phyloP scores from a whole-genome alignment of 2,797 vertebrate genomes.

The Spea hammondii region DNA sequence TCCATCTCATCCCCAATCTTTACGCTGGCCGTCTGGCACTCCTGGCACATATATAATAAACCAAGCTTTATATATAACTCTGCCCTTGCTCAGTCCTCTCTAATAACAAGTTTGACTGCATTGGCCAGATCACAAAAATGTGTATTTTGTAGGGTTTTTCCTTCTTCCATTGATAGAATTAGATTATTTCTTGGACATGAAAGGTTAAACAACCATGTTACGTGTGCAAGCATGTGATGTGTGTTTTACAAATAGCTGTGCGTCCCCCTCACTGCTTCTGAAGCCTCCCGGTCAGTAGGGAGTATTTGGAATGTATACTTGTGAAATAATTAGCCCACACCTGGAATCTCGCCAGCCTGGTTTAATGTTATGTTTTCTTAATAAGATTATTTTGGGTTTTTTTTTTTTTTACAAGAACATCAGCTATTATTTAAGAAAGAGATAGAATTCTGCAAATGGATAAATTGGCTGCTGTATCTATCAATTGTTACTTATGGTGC shows the following conservation, averaged over 20 bases:
- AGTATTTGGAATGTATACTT: slow-evolving; percentile 60
- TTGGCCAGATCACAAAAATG: too few species aligned
- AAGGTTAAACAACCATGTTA: not conserved
- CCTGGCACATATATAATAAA: too few species aligned
- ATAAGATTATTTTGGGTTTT: slow-evolving; percentile 41
- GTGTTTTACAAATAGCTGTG: slow-evolving; percentile 4
- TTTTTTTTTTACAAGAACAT: slow-evolving; percentile 55
- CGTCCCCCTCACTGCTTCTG: slow-evolving; percentile 48
- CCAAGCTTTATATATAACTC: too few species aligned
- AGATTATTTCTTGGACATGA: not conserved
- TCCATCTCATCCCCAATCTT: too few species aligned
- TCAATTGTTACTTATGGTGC: slow-evolving; percentile 59
- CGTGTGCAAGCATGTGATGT: not conserved
- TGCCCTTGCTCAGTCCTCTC: too few species aligned
- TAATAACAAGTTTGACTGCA: too few species aligned
- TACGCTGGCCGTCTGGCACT: too few species aligned
- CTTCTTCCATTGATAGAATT: too few species aligned
- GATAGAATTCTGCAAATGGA: slow-evolving; percentile 50
- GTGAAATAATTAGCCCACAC: slow-evolving; percentile 52
- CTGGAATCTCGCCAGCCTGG: slow-evolving; percentile 49
- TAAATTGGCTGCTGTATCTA: slow-evolving; percentile 58
- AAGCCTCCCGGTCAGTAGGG: slow-evolving; percentile 64
- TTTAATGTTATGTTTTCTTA: slow-evolving; percentile 57
- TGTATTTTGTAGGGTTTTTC: too few species aligned
- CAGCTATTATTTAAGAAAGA: slow-evolving; percentile 52